Percentiles rank a stretch among this genome's conserved stretches.
Conservation (phyloP, 2,797 vertebrate species). For the Bufotes viridis region DNA sequence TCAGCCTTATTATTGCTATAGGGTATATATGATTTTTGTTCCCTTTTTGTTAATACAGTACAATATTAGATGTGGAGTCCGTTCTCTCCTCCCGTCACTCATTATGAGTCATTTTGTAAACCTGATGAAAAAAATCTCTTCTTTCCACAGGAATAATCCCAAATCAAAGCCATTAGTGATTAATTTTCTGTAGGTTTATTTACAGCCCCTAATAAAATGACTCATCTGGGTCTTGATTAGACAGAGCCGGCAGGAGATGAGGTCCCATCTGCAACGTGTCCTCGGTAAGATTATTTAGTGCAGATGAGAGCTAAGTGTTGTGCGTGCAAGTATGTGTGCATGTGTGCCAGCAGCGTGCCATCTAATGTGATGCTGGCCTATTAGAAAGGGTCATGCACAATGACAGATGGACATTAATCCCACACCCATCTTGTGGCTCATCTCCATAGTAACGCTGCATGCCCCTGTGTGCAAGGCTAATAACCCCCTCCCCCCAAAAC, state of each 20-base stretch:
- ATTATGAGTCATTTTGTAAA: constrained; percentile 11
- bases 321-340: constrained; percentile 50
- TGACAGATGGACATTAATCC: constrained; percentile 62
- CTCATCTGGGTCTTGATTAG: constrained; percentile 57
- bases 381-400: constrained; percentile 46
- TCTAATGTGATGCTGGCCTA: constrained; percentile 54
- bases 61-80: background rate
- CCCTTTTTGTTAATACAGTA: background rate
- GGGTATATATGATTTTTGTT: too few species aligned
- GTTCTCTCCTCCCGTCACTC: background rate
- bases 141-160: constrained; percentile 26
- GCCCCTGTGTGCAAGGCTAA: constrained; percentile 43
- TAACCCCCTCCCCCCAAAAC: constrained; percentile 14
- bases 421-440: constrained; percentile 45
- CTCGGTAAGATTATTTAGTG: constrained; percentile 55
- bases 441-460: constrained; percentile 58
- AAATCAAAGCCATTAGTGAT: constrained; percentile 53
- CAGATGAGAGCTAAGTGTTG: constrained; percentile 28
- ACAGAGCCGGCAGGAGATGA: constrained; percentile 50
- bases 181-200: constrained; percentile 54
- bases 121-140: constrained; percentile 13
- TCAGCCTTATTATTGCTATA: too few species aligned
- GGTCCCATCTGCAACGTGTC: constrained; percentile 59
- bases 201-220: constrained; percentile 60
- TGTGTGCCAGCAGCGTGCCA: constrained; percentile 35